Base-by-base conservation (phyloP, 2,113 vertebrate genomes). In the Pterocles burchelli region DNA sequence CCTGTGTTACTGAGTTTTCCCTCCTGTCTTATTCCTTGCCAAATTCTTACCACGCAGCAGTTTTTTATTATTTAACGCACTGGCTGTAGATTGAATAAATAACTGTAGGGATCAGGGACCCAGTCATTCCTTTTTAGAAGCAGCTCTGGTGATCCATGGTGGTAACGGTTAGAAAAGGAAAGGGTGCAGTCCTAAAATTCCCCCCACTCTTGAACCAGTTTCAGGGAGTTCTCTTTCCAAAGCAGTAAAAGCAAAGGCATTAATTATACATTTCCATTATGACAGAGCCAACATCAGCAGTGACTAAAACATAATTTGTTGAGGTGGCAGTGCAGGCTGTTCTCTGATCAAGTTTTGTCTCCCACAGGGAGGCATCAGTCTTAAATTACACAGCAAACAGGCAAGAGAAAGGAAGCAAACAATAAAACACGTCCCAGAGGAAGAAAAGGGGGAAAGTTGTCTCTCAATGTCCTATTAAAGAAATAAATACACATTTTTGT, bases 211-310 rank as follows among this genome's bases (percentile, higher is more conserved):
- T 96, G 90, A 97, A 95, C 95, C 85, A 79, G 82, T 96, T 97
- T 97, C 96, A 97, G 89, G 54, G 82, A 88, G 71, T 81, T 98
- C 70, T 95, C 84, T 95, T 98, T 98, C 94, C 88, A 97, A 97
- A 97, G 95, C 86, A 94, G 70, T 96, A 91, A 92, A 97, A 97
- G 88, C 81, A 94, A 97, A 96, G 38, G 51, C 93, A 98, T 98
- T 98, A 98, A 98, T 98, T 98, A 97, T 97, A 90, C 93, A 97
- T 98, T 98, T 98, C 94, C 95, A 97, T 97, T 97, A 97, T 97
- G 96, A 97, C 97, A 97, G 80, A 97, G 93, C 94, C 95, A 97
- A 97, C 95, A 97, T 96, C 95, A 97, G 95, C 97, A 97, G 85
- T 96, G 96, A 97, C 96, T 95, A 96, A 97, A 96, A 97, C 92